Conservation (phyloP, 2,113 vertebrate genomes). For the Oriolus oriolus region DNA sequence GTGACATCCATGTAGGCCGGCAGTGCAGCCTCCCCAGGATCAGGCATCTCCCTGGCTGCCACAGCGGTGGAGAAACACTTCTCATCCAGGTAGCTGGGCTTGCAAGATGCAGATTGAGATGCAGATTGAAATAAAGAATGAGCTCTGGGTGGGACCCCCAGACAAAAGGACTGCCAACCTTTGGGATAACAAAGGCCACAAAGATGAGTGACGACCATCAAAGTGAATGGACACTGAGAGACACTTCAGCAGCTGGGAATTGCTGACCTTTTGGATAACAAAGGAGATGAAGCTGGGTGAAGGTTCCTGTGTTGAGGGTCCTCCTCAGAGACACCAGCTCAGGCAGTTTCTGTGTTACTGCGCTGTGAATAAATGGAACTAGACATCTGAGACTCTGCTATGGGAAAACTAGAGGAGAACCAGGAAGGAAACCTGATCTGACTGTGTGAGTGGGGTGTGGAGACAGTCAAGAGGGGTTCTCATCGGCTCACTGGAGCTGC, state of each 20-base stretch:
- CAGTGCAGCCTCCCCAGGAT: not conserved
- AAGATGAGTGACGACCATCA: not conserved
- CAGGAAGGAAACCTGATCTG: accelerated
- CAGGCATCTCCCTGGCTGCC: not conserved
- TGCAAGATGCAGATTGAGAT: not conserved
- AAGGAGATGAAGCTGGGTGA: not conserved
- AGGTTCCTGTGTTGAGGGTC: not conserved
- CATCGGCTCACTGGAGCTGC: accelerated
- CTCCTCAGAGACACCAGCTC: not conserved
- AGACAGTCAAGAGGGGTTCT: accelerated
- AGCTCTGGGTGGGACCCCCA: not conserved
- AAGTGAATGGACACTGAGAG: not conserved
- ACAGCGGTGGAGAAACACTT: not conserved
- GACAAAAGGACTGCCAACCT: not conserved
- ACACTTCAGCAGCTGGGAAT: not conserved
- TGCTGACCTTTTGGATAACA: not conserved
- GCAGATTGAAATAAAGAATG: not conserved
- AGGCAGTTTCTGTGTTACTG: not conserved
- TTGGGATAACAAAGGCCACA: not conserved
- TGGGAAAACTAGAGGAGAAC: not conserved
- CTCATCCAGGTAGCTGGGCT: not conserved
- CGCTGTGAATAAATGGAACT: not conserved
- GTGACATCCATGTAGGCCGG: not conserved
- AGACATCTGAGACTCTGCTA: not conserved
- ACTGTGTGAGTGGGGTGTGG: not conserved